Conservation (phyloP, 2,797 vertebrate species). For the Gorsachius magnificus region DNA sequence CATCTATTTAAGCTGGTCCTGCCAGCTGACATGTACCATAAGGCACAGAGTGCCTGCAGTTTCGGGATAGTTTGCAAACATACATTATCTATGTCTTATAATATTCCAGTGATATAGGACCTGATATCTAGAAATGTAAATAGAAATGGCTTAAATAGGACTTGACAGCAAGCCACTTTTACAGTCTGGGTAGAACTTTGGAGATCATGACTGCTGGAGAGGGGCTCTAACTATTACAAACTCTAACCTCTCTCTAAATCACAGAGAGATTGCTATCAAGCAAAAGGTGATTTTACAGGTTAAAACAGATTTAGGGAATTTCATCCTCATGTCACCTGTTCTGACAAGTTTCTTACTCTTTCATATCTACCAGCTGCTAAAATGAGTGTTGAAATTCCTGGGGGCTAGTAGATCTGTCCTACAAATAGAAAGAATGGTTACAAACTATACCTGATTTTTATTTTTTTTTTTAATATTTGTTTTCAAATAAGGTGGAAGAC, state of each 20-base stretch:
- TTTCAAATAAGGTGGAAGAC: neutral
- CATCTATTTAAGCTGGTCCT: neutral
- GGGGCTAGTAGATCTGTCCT: neutral
- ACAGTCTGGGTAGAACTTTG: neutral
- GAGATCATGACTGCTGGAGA: neutral
- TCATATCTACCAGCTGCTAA: neutral
- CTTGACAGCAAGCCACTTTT: neutral
- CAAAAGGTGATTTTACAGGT: constrained; percentile 20
- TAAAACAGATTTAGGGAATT: constrained; percentile 33
- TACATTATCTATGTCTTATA: neutral
- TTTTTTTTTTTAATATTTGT: neutral
- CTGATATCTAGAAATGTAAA: neutral
- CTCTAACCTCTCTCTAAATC: neutral
- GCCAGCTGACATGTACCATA: neutral
- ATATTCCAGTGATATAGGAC: neutral
- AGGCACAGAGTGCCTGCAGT: neutral
- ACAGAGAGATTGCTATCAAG: neutral
- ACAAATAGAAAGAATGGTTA: neutral
- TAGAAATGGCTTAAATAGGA: neutral
- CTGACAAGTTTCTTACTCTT: constrained; percentile 24
- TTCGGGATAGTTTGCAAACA: neutral
- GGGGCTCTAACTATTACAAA: neutral
- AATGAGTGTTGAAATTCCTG: neutral
- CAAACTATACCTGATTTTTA: neutral
- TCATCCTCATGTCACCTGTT: neutral